Conservation (phyloP, 2,888 invertebrate genomes). For the Molanna angustata region DNA sequence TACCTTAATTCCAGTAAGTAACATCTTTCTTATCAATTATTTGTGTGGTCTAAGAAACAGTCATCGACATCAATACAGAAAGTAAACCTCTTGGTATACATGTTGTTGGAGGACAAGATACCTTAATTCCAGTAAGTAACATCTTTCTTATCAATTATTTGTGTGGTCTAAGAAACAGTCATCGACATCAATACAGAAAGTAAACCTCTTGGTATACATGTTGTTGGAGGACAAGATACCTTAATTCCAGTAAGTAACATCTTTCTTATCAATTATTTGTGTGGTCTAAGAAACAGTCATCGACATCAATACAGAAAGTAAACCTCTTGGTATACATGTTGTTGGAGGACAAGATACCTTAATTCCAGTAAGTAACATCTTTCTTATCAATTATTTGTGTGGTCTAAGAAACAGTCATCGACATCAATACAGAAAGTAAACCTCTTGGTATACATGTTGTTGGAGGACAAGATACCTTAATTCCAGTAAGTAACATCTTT, state of each 20-base stretch:
- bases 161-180: conserved; percentile 68
- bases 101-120: conserved; percentile 92
- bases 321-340: conserved; percentile 84
- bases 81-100: conserved; percentile 84
- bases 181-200: conserved; percentile 89
- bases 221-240: conserved; percentile 93
- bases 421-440: conserved; percentile 82
- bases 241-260: conserved; percentile 60
- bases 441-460: conserved; percentile 86
- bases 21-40: not conserved
- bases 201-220: conserved; percentile 82
- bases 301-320: conserved; percentile 83
- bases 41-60: conserved; percentile 66
- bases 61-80: conserved; percentile 87
- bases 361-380: conserved; percentile 61
- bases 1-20: conserved; percentile 65
- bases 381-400: no score
- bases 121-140: conserved; percentile 60
- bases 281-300: conserved; percentile 84
- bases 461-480: conserved; percentile 87
- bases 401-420: conserved; percentile 85
- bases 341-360: conserved; percentile 90
- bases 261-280: no score
- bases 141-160: not conserved
- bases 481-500: conserved; percentile 63